phyloP scores from a whole-genome alignment of 2,888 invertebrate species.

The Metallyticus violacea region DNA sequence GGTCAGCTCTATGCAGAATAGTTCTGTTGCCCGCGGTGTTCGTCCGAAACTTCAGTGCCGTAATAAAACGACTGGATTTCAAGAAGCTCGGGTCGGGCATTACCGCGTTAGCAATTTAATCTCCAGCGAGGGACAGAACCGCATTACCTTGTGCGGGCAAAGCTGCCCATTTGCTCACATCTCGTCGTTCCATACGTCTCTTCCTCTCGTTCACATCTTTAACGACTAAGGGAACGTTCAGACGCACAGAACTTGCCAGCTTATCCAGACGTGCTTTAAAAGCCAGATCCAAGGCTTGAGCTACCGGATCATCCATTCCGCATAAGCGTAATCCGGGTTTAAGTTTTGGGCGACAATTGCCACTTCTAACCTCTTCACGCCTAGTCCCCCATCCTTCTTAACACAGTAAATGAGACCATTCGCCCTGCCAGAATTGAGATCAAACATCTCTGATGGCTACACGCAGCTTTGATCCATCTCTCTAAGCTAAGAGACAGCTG shows the following conservation, averaged over 20 bases:
- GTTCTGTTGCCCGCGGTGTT: constrained; percentile 37
- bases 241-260: neutral
- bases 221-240: neutral
- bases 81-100: constrained; percentile 35
- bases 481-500: neutral
- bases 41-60: constrained; percentile 39
- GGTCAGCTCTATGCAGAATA: neutral
- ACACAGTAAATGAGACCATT: constrained; percentile 38
- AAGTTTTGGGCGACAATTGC: constrained; percentile 29
- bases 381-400: constrained; percentile 41
- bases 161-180: neutral
- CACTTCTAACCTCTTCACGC: constrained; percentile 38
- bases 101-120: constrained; percentile 35
- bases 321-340: constrained; percentile 28
- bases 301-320: neutral
- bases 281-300: neutral
- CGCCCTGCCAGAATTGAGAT: constrained; percentile 37
- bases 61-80: constrained; percentile 38
- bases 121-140: constrained; percentile 20
- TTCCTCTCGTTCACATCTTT: neutral
- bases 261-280: neutral
- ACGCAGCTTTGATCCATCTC: constrained; percentile 12
- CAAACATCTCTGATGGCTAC: constrained; percentile 23
- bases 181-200: neutral
- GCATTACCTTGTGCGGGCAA: neutral